phyloP scores from a whole-genome alignment of 1,140 invertebrate genomes.

The Parapsyche elsis region DNA sequence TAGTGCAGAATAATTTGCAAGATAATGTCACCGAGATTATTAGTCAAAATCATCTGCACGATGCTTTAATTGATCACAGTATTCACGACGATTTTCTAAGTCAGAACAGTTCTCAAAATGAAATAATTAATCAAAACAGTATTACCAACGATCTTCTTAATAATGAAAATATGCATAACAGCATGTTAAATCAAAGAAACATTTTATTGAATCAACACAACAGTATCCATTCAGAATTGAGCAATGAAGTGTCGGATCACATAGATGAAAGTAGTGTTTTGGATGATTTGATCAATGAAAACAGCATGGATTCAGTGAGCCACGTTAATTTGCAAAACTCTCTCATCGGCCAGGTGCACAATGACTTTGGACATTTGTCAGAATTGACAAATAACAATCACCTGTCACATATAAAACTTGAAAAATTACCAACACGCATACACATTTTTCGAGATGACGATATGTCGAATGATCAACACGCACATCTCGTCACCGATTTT shows the following conservation, averaged over 20 bases:
- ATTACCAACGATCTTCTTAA: constrained; percentile 45
- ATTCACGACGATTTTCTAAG: constrained; percentile 45
- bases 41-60: constrained; percentile 48
- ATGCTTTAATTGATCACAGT: constrained; percentile 39
- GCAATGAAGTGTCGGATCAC: constrained; percentile 33
- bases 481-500: constrained; percentile 33
- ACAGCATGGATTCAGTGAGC: constrained; percentile 62
- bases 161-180: constrained; percentile 47
- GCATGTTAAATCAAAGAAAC: constrained; percentile 51
- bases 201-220: constrained; percentile 45
- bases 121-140: constrained; percentile 47
- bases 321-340: constrained; percentile 56
- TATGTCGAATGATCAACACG: constrained; percentile 48
- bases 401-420: constrained; percentile 30
- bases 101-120: constrained; percentile 47
- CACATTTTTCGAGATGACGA: constrained; percentile 61
- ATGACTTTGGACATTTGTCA: constrained; percentile 44
- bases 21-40: constrained; percentile 48
- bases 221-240: constrained; percentile 13
- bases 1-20: constrained; percentile 36
- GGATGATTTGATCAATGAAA: constrained; percentile 62
- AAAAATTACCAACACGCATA: not conserved
- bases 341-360: constrained; percentile 35
- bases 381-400: constrained; percentile 48
- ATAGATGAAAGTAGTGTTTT: constrained; percentile 53